phyloP scores from a whole-genome alignment of 2,113 vertebrate genomes.

The Greenwoodochromis staneri region DNA sequence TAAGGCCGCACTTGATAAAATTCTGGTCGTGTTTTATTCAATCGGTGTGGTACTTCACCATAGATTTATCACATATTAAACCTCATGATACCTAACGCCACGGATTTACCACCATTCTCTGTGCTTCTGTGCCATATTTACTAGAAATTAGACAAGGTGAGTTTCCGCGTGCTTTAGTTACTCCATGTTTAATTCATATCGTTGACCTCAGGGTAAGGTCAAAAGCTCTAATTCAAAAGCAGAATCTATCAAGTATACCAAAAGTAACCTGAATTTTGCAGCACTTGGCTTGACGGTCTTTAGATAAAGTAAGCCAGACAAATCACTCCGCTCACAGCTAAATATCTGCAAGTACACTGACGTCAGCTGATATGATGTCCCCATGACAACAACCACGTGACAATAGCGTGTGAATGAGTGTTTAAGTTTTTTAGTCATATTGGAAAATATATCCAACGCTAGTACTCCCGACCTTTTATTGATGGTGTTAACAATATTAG shows the following conservation, averaged over 20 bases:
- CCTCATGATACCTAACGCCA: neutral
- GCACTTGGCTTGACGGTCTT: neutral
- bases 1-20: neutral
- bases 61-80: neutral
- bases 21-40: neutral
- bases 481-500: neutral
- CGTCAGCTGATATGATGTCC: neutral
- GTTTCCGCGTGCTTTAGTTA: neutral
- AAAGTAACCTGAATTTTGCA: neutral
- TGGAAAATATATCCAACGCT: neutral
- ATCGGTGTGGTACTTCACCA: neutral
- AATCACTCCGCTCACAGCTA: neutral
- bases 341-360: neutral
- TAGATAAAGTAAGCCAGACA: neutral
- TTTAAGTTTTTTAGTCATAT: neutral
- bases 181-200: neutral
- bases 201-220: neutral
- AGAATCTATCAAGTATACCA: neutral
- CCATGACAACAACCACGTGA: neutral
- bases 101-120: neutral
- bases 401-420: neutral
- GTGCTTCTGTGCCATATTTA: neutral
- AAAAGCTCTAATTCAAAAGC: neutral
- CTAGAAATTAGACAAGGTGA: neutral
- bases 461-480: neutral